These are phyloP conservation scores for Dipus sagitta DNA, from an alignment of 2,797 vertebrate species.

Conservation along the genomic window DNA sequence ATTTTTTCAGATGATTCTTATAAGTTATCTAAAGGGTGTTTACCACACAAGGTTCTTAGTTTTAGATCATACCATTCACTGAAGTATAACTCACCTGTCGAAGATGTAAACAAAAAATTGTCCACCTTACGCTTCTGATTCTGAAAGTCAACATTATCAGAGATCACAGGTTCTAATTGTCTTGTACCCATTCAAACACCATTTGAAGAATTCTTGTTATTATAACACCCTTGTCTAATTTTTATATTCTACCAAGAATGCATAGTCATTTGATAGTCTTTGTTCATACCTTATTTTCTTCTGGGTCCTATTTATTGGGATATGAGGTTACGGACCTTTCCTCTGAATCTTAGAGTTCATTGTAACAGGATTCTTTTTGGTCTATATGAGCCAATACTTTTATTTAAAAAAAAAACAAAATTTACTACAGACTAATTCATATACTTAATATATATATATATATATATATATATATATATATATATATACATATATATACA, in stretches of 20 bases:
- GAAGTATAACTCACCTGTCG: background rate
- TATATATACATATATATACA: too few species aligned
- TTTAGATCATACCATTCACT: background rate
- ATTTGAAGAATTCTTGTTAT: conserved; percentile 1
- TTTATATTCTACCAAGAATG: background rate
- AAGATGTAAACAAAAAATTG: conserved; percentile 7
- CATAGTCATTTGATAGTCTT: background rate
- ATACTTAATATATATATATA: too few species aligned
- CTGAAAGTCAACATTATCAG: too few species aligned
- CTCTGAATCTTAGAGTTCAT: background rate
- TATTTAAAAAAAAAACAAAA: background rate
- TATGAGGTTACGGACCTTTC: background rate
- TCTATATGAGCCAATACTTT: background rate
- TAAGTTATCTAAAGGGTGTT: background rate
- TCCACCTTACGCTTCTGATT: background rate
- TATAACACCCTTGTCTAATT: background rate
- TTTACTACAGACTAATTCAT: too few species aligned
- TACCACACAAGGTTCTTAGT: background rate
- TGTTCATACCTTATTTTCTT: background rate
- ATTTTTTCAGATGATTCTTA: background rate
- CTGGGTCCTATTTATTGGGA: background rate
- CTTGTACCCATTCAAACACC: background rate
- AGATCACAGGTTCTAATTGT: background rate
- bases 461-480: too few species aligned
- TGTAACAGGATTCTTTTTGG: background rate